These are phyloP conservation scores for Adelosebastes latens DNA, from an alignment of 2,797 vertebrate species.

Conservation along the genomic window DNA sequence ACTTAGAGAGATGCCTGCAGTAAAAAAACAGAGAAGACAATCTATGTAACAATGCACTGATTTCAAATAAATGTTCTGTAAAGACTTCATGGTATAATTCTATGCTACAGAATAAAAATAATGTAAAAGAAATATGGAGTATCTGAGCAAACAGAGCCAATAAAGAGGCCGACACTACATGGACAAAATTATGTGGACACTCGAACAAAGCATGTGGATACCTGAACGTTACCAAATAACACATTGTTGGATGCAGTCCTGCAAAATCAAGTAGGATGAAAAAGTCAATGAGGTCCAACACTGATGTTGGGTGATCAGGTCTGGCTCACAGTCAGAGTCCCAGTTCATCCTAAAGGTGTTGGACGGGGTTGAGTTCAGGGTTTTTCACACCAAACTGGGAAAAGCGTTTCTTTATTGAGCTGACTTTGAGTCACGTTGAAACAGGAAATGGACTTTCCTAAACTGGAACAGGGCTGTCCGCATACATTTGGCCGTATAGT, in stretches of 20 bases:
- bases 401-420: neutral
- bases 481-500: neutral
- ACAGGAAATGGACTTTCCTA: neutral
- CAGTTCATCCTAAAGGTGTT: neutral
- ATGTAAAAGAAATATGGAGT: neutral
- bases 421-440: neutral
- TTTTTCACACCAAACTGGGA: neutral
- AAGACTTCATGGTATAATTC: neutral
- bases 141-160: neutral
- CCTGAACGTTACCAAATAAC: neutral
- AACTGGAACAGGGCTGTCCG: neutral
- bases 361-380: neutral
- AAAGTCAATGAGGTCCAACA: neutral
- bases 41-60: neutral
- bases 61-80: neutral
- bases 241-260: neutral
- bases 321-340: too few species aligned
- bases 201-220: neutral
- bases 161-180: neutral
- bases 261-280: neutral
- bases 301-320: too few species aligned
- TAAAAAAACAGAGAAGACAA: neutral
- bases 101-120: neutral
- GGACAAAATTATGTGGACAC: neutral
- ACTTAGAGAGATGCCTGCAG: constrained; percentile 88